Base-by-base conservation (phyloP, 92 coral and sea anemone species). In the Actinostola sp. region DNA sequence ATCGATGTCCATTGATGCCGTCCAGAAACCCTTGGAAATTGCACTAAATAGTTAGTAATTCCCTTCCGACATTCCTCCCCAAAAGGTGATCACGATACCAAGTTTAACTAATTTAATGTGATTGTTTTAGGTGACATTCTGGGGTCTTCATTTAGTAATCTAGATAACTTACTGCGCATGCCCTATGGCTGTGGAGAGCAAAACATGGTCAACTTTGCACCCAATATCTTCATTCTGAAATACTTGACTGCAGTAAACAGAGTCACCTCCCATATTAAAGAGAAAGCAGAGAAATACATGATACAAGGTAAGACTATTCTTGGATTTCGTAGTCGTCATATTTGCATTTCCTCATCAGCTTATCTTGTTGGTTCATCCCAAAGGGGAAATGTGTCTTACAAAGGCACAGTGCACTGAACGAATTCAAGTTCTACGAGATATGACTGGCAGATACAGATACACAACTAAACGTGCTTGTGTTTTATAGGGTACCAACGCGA, bases 121-220 rank as follows among this genome's bases (percentile, higher is more conserved):
- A n/a, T n/a, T n/a, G n/a, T 24, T 12, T 32, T 55, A 93, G 98
- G 98, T 45, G 98, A 93, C 66, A 81, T 93, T 20, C 81, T 93
- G 29, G 98, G 98, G 8, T 90, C 98, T 1, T 84, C 98, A 14
- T 78, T 90, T 62, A 93, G 82, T 67, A 89, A 89, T 30, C 66
- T 93, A 67, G 98, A 93, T 21, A 60, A 91, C 25, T 76, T 93
- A 38, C 80, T 93, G 75, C 89, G 88, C 82, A 93, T 93, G 98
- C 98, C 98, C 27, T 90, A 90, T 48, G 98, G 98, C 55, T 93
- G 98, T 66, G 98, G 98, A 0, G 97, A 93, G 49, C 98, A 93
- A 73, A 93, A 93, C 87, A 93, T 93, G 98, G 84, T 90, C 43
- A 93, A 93, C 89, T 93, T 93, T 57, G 93, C 98, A 6, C 98